Base-by-base conservation (phyloP, 2,113 vertebrate genomes). In the Peucedramus taeniatus region DNA sequence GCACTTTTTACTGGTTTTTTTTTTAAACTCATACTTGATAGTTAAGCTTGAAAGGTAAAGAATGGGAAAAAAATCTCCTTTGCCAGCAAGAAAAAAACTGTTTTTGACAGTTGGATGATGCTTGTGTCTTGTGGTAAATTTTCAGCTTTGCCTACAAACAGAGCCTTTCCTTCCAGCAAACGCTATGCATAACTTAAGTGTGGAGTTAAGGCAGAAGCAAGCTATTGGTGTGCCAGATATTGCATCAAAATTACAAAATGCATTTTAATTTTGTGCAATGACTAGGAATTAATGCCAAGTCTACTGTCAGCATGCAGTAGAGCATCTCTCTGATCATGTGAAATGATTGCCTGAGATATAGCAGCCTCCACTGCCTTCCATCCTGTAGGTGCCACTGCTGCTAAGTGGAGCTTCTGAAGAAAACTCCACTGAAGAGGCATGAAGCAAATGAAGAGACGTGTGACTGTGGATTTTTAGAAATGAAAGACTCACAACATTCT, bases 301-400 rank as follows among this genome's bases (percentile, higher is more conserved):
- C 37, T 95, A 86, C 92, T 96, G 94, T 96, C 94, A 95, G 83
- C 83, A 83, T 90, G 87, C 87, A 93, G 75, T 40, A 94, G 74
- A 96, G 79, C 84, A 95, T 96, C 90, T 64, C 93, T 97, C 87
- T 96, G 90, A 95, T 97, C 94, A 94, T 42, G 75, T 1, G 5
- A 93, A 94, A 87, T 83, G 85, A 91, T 88, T 95, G 71, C 68
- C 71, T 90, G 88, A 83, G 68, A 83, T 88, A 45, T 18, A 96
- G 85, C 93, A 95, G 71, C 83, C 49, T 95, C 71, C 85, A 70
- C 90, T 92, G 92, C 88, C 83, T 96, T 96, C 80, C 22, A 14
- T 96, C 96, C 95, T 97, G 94, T 96, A 97, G 95, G 94, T 97
- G 96, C 82, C 93, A 96, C 96, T 95, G 92, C 96, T 96, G 93